These are phyloP conservation scores for Bombus ignitus DNA, from an alignment of 1,140 invertebrate genomes.

Conservation along the genomic window DNA sequence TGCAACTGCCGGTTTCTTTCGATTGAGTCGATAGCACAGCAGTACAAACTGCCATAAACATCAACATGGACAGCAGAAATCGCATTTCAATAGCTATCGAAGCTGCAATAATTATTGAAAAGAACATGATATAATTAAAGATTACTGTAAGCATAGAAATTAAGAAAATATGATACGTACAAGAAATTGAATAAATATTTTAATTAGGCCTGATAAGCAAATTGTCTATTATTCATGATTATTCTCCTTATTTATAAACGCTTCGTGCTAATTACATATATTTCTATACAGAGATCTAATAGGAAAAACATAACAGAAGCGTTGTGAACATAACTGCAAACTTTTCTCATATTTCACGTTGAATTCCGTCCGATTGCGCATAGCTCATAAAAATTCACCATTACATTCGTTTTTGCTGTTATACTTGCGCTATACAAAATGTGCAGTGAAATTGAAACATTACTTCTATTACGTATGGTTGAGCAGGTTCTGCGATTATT, in stretches of 20 bases:
- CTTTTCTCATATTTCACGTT: constrained; percentile 23
- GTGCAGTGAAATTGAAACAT: constrained; percentile 34
- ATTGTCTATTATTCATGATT: not conserved
- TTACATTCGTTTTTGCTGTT: constrained; percentile 24
- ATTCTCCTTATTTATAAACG: not conserved
- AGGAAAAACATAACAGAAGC: not conserved
- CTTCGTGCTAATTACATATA: not conserved
- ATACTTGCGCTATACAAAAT: constrained; percentile 18
- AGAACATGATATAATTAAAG: not conserved
- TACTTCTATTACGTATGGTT: constrained; percentile 16
- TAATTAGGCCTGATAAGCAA: not conserved
- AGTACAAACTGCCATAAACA: constrained; percentile 15
- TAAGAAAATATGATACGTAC: not conserved
- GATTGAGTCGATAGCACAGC: not conserved
- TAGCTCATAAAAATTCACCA: constrained; percentile 32
- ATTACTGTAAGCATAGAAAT: no score
- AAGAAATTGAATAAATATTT: not conserved
- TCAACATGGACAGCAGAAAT: constrained; percentile 4
- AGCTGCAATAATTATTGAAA: constrained; percentile 7
- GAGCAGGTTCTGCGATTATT: not conserved
- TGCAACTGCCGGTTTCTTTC: not conserved
- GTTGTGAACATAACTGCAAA: constrained; percentile 15
- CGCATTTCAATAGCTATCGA: constrained; percentile 19
- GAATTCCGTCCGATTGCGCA: constrained; percentile 14
- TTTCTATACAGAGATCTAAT: not conserved